Percentiles rank a stretch among this genome's conserved stretches.
Conservation (phyloP, 2,113 vertebrate genomes). For the Noctilio leporinus region DNA sequence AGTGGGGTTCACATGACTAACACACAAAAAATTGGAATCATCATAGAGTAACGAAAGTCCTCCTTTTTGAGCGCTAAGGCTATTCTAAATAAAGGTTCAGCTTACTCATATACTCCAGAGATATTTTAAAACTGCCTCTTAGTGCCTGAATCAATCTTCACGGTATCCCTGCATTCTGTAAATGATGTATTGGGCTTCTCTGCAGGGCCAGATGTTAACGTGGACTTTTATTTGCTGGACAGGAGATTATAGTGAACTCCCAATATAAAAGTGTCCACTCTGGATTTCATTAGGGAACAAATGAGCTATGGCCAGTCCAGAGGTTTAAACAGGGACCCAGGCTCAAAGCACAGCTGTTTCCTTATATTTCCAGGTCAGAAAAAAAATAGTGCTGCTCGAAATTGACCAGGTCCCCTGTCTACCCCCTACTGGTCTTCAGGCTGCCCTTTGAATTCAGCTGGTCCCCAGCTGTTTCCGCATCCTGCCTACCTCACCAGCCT, state of each 20-base stretch:
- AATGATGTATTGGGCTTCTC: constrained; percentile 25
- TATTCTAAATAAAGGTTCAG: constrained; percentile 36
- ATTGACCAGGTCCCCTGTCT: background rate
- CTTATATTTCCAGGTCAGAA: background rate
- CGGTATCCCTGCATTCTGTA: background rate
- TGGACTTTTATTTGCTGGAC: constrained; percentile 3
- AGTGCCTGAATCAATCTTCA: background rate
- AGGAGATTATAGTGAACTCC: constrained; percentile 9
- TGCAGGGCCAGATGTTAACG: constrained; percentile 41
- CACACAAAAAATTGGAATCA: background rate
- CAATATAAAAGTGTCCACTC: constrained; percentile 43
- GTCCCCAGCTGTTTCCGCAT: background rate
- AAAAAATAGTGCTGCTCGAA: background rate
- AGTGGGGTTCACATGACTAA: background rate
- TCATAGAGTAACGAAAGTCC: background rate
- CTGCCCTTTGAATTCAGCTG: constrained; percentile 12
- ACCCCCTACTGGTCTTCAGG: background rate
- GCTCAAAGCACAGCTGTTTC: constrained; percentile 29
- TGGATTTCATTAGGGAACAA: constrained; percentile 59
- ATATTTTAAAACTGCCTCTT: constrained; percentile 26
- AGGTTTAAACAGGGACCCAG: background rate
- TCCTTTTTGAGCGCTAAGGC: background rate
- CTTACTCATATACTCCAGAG: background rate
- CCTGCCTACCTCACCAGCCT: background rate
- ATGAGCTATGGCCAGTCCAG: constrained; percentile 22